These are phyloP conservation scores for Tachystola acroxantha DNA, from an alignment of 2,888 invertebrate genomes.

Conservation along the genomic window DNA sequence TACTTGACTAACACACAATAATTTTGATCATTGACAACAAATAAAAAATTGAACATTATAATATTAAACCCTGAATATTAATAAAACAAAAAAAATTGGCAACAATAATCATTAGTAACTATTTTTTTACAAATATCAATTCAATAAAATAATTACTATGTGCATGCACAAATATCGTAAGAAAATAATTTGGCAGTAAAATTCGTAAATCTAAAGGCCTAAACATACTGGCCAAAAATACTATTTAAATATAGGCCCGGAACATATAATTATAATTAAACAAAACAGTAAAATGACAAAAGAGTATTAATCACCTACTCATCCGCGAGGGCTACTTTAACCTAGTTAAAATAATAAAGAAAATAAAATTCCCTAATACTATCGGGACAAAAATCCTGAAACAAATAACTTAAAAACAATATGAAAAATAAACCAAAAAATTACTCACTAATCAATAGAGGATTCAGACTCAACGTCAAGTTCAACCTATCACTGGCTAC, in stretches of 20 bases:
- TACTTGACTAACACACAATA: constrained; percentile 75
- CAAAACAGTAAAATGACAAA: constrained; percentile 70
- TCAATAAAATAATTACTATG: constrained; percentile 77
- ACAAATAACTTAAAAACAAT: constrained; percentile 78
- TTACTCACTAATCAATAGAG: constrained; percentile 76
- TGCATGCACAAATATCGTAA: constrained; percentile 77
- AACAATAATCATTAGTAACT: constrained; percentile 68
- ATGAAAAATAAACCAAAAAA: constrained; percentile 76
- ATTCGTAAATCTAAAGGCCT: constrained; percentile 76
- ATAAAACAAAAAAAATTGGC: constrained; percentile 74
- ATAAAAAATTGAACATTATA: constrained; percentile 70
- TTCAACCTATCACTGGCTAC: constrained; percentile 55
- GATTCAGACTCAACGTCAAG: constrained; percentile 69
- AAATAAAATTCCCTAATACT: constrained; percentile 78
- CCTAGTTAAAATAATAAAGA: constrained; percentile 73
- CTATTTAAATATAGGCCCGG: constrained; percentile 74
- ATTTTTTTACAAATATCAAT: constrained; percentile 68
- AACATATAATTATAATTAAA: constrained; percentile 60
- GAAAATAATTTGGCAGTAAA: constrained; percentile 79
- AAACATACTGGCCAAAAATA: constrained; percentile 74
- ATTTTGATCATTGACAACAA: constrained; percentile 77
- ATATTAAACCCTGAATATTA: constrained; percentile 76
- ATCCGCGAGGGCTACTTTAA: constrained; percentile 61
- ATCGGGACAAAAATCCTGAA: constrained; percentile 78
- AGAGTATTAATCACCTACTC: constrained; percentile 74